phyloP scores from a whole-genome alignment of 1,140 invertebrate genomes.

The Piezodorus guildinii region DNA sequence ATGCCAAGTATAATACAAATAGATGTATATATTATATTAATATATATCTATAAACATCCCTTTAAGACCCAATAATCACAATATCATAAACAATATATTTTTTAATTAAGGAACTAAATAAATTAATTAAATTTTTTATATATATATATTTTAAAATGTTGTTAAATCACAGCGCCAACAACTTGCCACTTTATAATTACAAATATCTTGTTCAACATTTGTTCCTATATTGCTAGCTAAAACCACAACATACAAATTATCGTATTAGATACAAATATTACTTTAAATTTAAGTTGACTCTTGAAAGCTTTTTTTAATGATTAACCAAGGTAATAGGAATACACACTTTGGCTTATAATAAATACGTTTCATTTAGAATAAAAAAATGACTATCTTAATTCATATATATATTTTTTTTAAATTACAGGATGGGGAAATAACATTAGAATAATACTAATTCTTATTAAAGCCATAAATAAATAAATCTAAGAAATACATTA shows the following conservation, averaged over 20 bases:
- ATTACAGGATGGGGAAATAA: neutral
- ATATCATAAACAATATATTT: slow-evolving; percentile 9
- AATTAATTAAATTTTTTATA: slow-evolving; percentile 9
- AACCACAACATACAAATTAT: slow-evolving; percentile 5
- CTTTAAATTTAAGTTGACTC: too few species aligned
- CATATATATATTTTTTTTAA: neutral
- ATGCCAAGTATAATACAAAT: slow-evolving; percentile 9
- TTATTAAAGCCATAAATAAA: slow-evolving; percentile 12
- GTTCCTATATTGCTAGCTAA: slow-evolving; percentile 11
- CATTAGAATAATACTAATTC: slow-evolving; percentile 1
- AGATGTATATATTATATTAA: neutral
- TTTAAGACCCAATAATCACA: slow-evolving; percentile 20
- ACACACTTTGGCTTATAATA: neutral
- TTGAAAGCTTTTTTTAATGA: too few species aligned
- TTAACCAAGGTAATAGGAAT: neutral
- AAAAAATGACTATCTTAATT: slow-evolving; percentile 2
- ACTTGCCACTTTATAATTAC: neutral
- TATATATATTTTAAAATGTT: neutral
- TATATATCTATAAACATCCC: slow-evolving; percentile 9
- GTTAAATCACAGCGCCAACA: slow-evolving; percentile 9
- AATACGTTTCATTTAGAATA: too few species aligned
- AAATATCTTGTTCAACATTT: neutral
- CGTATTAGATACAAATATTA: slow-evolving; percentile 1
- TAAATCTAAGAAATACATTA: slow-evolving; percentile 7
- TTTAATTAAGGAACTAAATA: slow-evolving; percentile 18